Evolutionary conservation across 2,113 vertebrate species (phyloP).

Genomic region (Ailurus styani): DNA sequence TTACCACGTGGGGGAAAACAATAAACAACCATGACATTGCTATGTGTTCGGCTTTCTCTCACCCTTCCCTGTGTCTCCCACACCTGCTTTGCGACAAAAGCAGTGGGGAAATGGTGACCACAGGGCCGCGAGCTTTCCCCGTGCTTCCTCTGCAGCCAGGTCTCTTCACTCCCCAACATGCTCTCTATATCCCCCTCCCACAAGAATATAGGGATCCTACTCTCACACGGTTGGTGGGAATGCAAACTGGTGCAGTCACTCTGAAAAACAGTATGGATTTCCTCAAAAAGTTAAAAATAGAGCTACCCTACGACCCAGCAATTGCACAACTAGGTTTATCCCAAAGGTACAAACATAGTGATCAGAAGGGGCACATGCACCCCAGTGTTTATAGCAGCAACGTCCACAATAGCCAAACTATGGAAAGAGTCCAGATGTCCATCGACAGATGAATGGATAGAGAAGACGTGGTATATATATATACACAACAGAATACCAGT

Average conservation of each 20-base stretch:
- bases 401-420: too few species aligned
- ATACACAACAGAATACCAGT: too few species aligned
- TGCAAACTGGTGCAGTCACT: too few species aligned
- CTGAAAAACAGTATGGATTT: not conserved
- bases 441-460: too few species aligned
- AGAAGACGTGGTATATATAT: too few species aligned
- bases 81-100: rapidly evolving
- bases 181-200: rapidly evolving
- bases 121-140: not conserved
- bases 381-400: too few species aligned
- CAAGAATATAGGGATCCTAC: not conserved
- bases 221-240: not conserved
- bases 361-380: too few species aligned
- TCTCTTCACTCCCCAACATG: not conserved
- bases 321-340: too few species aligned
- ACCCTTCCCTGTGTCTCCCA: not conserved
- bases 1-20: constrained; percentile 47
- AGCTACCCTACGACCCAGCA: not conserved
- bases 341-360: too few species aligned
- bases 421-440: too few species aligned
- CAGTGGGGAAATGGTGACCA: not conserved
- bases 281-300: not conserved
- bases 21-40: constrained; percentile 14
- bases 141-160: not conserved
- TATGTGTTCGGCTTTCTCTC: constrained; percentile 17